A percentile compares a stretch with the other conserved stretches of the same genome.
Evolutionary conservation across 2,113 vertebrate species (phyloP).

Genomic region (Leuciscus idus): DNA sequence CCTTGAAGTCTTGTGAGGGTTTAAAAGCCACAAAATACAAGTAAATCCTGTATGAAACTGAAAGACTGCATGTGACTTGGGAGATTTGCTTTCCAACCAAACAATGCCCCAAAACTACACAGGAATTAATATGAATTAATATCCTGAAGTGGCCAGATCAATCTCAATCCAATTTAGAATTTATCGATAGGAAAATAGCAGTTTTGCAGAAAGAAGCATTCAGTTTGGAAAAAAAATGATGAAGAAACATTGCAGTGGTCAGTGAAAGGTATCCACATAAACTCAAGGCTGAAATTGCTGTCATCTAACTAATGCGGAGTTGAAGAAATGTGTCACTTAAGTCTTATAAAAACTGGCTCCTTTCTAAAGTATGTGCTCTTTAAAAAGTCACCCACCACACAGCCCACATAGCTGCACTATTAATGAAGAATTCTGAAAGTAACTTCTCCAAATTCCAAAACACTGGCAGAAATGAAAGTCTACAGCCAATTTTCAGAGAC

Average conservation of each 20-base stretch:
- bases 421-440: slow-evolving; percentile 17
- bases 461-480: slow-evolving; percentile 27
- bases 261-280: not conserved
- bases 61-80: not conserved
- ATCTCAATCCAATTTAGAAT: too few species aligned
- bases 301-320: not conserved
- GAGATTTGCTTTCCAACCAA: not conserved
- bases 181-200: too few species aligned
- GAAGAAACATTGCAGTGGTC: not conserved
- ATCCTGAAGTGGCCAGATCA: too few species aligned
- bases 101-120: not conserved
- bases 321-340: not conserved
- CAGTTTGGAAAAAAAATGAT: not conserved
- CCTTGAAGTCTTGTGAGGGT: not conserved
- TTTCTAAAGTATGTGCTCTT: not conserved
- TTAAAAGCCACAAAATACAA: not conserved
- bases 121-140: not conserved
- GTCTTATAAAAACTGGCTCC: not conserved
- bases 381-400: not conserved
- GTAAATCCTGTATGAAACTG: not conserved
- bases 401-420: not conserved
- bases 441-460: slow-evolving; percentile 28
- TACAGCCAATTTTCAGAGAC: slow-evolving; percentile 38
- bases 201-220: not conserved
- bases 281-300: not conserved